These are phyloP conservation scores for Phataginus tricuspis DNA, from an alignment of 2,797 vertebrate species.

Conservation along the genomic window DNA sequence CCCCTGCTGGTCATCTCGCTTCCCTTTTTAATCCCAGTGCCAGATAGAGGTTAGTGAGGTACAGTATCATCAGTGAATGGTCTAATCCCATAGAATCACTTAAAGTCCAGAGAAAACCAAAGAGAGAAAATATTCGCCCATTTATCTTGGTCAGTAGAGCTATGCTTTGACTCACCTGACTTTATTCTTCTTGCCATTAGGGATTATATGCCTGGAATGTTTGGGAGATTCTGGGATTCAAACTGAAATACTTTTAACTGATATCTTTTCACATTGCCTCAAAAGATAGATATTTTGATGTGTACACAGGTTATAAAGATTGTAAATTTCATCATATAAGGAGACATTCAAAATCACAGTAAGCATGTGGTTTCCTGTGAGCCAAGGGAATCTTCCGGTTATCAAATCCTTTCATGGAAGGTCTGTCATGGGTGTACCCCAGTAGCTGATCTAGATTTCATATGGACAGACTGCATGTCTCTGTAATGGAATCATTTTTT, in stretches of 20 bases:
- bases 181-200: not conserved
- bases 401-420: not conserved
- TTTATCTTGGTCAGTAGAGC: not conserved
- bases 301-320: not conserved
- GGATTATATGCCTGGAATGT: not conserved
- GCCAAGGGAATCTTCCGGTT: not conserved
- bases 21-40: not conserved
- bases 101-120: constrained; percentile 72
- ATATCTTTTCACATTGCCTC: not conserved
- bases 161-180: not conserved
- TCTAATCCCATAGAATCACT: not conserved
- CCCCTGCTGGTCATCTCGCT: not conserved
- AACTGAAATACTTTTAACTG: not conserved
- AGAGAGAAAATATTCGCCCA: not conserved
- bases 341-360: not conserved
- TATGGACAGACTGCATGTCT: not conserved
- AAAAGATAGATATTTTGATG: not conserved
- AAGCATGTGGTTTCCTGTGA: not conserved
- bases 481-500: not conserved
- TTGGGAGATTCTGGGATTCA: not conserved
- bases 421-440: not conserved
- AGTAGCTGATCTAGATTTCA: not conserved
- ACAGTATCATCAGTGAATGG: constrained; percentile 32
- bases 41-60: constrained; percentile 40
- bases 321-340: not conserved